Evolutionary conservation across 2,113 vertebrate genomes (phyloP).

Genomic region (Recurvirostra avosetta): DNA sequence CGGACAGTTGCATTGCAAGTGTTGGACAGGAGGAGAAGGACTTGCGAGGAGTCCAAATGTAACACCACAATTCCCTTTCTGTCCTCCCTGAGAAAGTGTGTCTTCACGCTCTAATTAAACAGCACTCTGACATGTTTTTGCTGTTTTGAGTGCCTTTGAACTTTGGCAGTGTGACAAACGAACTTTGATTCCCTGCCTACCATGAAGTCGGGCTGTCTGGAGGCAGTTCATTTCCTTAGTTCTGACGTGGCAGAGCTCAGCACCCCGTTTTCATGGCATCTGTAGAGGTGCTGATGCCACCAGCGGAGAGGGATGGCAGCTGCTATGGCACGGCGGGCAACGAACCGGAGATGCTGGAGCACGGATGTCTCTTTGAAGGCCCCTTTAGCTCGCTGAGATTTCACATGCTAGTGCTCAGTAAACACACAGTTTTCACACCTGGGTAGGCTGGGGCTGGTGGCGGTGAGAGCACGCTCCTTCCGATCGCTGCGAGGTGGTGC

Average conservation of each 20-base stretch:
- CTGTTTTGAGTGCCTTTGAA: constrained; percentile 33
- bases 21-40: background rate
- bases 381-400: background rate
- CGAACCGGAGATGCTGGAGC: background rate
- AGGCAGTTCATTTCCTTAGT: background rate
- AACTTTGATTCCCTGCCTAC: background rate
- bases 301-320: background rate
- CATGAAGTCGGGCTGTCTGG: background rate
- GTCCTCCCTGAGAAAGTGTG: background rate
- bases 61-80: background rate
- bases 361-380: background rate
- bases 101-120: background rate
- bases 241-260: background rate
- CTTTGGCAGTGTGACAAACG: constrained; percentile 3
- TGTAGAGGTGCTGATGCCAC: background rate
- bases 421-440: background rate
- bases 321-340: background rate
- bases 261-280: background rate
- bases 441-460: background rate
- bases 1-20: background rate
- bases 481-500: background rate
- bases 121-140: background rate
- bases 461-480: background rate
- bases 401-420: background rate
- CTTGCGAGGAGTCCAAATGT: background rate